Base-by-base conservation (phyloP, 2,888 invertebrate species). In the Diploptera punctata region DNA sequence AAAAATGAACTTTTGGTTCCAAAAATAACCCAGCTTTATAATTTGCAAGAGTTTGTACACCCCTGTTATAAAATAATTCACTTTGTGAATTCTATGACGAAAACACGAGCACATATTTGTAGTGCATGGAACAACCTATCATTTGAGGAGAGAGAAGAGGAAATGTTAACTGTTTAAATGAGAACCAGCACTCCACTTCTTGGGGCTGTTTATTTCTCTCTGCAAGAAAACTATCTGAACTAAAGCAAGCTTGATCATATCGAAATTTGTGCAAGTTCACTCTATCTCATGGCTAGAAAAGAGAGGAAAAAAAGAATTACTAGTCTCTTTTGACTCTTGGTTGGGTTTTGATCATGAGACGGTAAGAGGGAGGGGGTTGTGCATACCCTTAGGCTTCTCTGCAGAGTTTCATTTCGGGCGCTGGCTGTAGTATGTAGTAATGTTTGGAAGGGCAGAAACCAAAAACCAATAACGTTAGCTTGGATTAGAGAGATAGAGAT, bases 401-500 rank as follows among this genome's bases (percentile, higher is more conserved):
- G 26, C 60, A 19, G n/a, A 52, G 43, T 69, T 69, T 69, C 69
- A 69, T 69, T 69, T 69, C 69, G 57, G 69, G 62, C 16, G 62
- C 62, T 43, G 62, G n/a, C n/a, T n/a, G n/a, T n/a, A n/a, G n/a
- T n/a, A n/a, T n/a, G n/a, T n/a, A n/a, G n/a, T n/a, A 38, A 69
- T 69, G 69, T 69, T 69, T 69, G 69, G 69, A 33, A 60, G 52
- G 62, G 57, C 67, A 68, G 67, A 67, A 70, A 67, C 73, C 70
- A 67, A 73, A 70, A 73, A 73, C 73, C 73, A 73, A 73, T 73
- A 73, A 73, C 73, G 73, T 73, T 73, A 73, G 57, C 70, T n/a
- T n/a, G 67, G 67, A 73, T 70, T 71, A 71, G 67, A 67, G 71
- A 26, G 24, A 26, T 43, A 33, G n/a, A 33, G 18, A 44, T n/a